Evolutionary conservation across 1,140 invertebrate genomes (phyloP), one percentile per base, ranked within the genome.

Genomic region (Ostrea denselamellosa): DNA sequence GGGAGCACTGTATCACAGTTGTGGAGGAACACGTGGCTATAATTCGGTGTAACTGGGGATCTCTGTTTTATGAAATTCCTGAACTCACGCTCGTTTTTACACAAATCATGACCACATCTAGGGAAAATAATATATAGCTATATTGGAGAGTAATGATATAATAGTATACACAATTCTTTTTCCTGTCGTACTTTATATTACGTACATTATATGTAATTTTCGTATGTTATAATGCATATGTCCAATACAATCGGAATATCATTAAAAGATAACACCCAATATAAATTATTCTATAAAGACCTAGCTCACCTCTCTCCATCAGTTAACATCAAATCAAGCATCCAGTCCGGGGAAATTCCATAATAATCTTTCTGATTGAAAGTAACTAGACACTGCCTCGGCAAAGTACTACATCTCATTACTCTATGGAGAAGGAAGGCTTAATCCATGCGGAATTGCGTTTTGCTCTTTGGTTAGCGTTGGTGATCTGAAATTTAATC

Each of bases 371-470:
- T 90, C 89, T 8, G 53, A 89, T 52, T 88, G 71, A 68, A 91
- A 91, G 68, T 86, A 92, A 19, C 86, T 85, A 0, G 83, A 62
- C 14, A 91, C 56, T 28, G 81, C 91, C 25, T 91, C 92, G 0
- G 89, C 92, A 22, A 90, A 92, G 58, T 91, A 92, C 88, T 92
- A 91, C 7, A 87, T 87, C n/a, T 89, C 77, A 34, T 88, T 92
- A 9, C 86, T 62, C 90, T n/a, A 92, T 91, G 8, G 89, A 86
- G 65, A 91, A 92, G n/a, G 89, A 81, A 54, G 28, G 56, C 44
- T 58, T 54, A 0, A 54, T 51, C 92, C 92, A 92, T 17, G 91
- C 62, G 7, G 54, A 25, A 62, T 83, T 68, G 54, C 58, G 22
- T 25, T 58, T 87, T 8, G 91, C 91, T 53, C 90, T 81, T 53